Percentiles rank a stretch among this genome's conserved stretches.
phyloP scores from a whole-genome alignment of 2,888 invertebrate genomes.

The Cheilosia pagana region DNA sequence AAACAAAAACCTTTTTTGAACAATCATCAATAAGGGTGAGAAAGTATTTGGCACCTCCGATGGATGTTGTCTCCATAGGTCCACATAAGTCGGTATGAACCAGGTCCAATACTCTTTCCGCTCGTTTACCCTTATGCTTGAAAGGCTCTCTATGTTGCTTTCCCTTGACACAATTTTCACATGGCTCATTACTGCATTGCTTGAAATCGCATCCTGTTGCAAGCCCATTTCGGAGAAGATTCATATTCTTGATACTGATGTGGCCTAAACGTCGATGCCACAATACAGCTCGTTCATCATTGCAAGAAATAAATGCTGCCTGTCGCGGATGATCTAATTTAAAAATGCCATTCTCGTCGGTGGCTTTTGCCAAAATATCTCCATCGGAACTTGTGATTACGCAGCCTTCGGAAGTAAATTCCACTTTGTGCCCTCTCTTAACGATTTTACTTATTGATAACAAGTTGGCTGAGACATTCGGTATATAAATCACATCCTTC shows the following conservation, averaged over 20 bases:
- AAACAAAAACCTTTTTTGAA: conserved; percentile 1
- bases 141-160: background rate
- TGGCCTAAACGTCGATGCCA: conserved; percentile 20
- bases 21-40: conserved; percentile 16
- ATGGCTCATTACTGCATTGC: background rate
- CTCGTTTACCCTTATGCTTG: background rate
- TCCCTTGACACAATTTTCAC: background rate
- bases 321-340: conserved; percentile 4
- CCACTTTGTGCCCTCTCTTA: no score
- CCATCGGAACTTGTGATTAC: conserved; percentile 3
- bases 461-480: no score
- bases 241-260: background rate
- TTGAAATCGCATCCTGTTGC: no score
- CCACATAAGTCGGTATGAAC: conserved; percentile 9
- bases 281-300: background rate
- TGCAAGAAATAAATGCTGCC: background rate
- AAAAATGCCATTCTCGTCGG: conserved; percentile 16
- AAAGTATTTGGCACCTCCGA: conserved; percentile 4
- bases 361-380: conserved; percentile 17
- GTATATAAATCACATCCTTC: no score
- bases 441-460: no score
- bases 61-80: background rate
- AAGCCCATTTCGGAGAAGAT: no score
- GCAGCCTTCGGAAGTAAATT: conserved; percentile 12
- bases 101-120: background rate